Base-by-base conservation (phyloP, 2,797 vertebrate species). In the Sus cebifrons region DNA sequence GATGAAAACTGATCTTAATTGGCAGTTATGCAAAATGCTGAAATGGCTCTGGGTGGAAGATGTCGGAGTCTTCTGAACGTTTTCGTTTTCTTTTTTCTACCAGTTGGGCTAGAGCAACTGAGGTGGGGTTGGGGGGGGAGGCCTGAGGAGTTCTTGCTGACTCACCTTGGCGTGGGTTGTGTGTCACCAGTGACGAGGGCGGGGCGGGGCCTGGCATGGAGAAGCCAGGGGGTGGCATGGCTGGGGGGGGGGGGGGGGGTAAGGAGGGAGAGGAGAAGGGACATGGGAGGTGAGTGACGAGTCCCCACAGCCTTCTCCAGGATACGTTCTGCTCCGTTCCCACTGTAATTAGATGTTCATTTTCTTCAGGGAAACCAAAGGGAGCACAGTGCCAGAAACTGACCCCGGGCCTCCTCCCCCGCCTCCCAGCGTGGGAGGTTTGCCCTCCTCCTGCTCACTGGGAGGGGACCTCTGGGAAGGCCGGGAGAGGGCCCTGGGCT, bases 331-430 rank as follows among this genome's bases (percentile, higher is more conserved):
- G 9, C 49, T 40, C 68, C 1, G 54, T 18, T 36, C 27, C 60
- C 4, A 2, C 71, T 54, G 17, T n/a, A 23, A 84, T 56, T 29
- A 89, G 82, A 71, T 67, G 82, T 62, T 92, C 2, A 64, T 68
- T 75, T 77, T 40, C 23, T 23, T 68, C 68, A 2, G 12, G 36
- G 29, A 75, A 52, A 44, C 58, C 6, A 2, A 40, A 52, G 44
- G 81, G 16, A 44, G 8, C 16, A 4, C 9, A 1, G 11, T 49
- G 20, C n/a, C 89, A 18, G 75, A 3, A 65, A 29, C 54, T 27
- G 1, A 36, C 10, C 11, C 2, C 2, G 3, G 27, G n/a, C 44
- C n/a, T 4, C 12, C 58, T 9, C 6, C 11, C 21, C 21, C 0
- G 29, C 15, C 54, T 56, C 12, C 36, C 15, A 12, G 44, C 1